phyloP scores from a whole-genome alignment of 2,113 vertebrate species.

The Cebus imitator region DNA sequence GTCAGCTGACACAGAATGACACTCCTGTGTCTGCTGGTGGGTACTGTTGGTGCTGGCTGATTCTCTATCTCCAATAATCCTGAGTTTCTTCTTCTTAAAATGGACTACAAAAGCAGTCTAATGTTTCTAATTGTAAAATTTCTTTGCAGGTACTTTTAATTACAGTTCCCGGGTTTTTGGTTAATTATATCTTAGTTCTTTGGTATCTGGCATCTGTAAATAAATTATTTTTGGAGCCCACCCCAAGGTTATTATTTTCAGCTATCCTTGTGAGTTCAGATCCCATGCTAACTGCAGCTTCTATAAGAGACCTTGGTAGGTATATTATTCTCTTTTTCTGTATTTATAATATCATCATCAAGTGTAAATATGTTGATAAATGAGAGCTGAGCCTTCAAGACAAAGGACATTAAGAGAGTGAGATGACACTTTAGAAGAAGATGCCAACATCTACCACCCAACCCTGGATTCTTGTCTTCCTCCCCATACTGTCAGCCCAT shows the following conservation, averaged over 20 bases:
- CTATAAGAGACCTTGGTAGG: conserved; percentile 71
- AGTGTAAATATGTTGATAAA: background rate
- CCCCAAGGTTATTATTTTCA: conserved; percentile 50
- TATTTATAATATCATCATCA: background rate
- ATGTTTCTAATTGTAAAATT: conserved; percentile 35
- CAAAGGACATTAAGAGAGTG: background rate
- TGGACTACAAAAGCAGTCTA: background rate
- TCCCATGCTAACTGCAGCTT: conserved; percentile 67
- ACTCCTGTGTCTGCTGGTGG: background rate
- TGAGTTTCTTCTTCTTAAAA: conserved; percentile 42
- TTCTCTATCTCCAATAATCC: background rate
- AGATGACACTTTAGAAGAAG: background rate
- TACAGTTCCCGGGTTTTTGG: conserved; percentile 56
- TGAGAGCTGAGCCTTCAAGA: background rate
- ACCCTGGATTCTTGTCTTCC: background rate
- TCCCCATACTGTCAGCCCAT: background rate
- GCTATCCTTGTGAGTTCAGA: conserved; percentile 67
- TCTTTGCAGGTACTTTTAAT: conserved; percentile 73
- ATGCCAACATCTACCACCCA: background rate
- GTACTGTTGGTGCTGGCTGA: background rate
- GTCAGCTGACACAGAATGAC: background rate
- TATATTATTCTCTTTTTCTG: conserved; percentile 9
- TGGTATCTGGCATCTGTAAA: conserved; percentile 68
- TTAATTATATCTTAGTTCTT: conserved; percentile 70
- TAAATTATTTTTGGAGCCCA: conserved; percentile 39